Evolutionary conservation across 2,888 invertebrate species (phyloP).

Genomic region (Epinotia brunnichana): DNA sequence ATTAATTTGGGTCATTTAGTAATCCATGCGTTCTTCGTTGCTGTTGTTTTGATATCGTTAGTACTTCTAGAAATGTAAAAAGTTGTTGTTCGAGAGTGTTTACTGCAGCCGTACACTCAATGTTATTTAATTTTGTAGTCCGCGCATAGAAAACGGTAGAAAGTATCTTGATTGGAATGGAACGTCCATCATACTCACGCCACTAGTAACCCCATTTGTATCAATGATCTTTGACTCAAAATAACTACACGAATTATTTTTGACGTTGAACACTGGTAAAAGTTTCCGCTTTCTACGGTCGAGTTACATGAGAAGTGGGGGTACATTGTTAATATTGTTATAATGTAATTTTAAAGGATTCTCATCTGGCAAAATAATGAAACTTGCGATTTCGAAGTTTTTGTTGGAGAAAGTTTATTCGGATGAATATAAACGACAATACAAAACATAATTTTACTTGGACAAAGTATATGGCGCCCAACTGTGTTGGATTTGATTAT

Average conservation of each 20-base stretch:
- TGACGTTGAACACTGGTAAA: conserved; percentile 18
- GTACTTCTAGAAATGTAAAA: not conserved
- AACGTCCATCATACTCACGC: conserved; percentile 5
- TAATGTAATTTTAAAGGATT: conserved; percentile 11
- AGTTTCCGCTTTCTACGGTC: conserved; percentile 19
- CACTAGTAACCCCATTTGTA: not conserved
- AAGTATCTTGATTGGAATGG: conserved; percentile 21
- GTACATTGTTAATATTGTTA: not conserved
- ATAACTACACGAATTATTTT: conserved; percentile 12
- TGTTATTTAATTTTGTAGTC: conserved; percentile 20
- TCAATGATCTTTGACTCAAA: conserved; percentile 30
- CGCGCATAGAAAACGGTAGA: conserved; percentile 13
- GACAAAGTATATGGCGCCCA: not conserved
- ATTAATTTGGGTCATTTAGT: too few relatives aligned
- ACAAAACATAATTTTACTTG: conserved; percentile 11
- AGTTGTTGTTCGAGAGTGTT: not conserved
- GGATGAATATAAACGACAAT: not conserved
- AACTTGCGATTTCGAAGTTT: not conserved
- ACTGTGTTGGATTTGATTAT: too few relatives aligned
- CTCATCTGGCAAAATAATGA: conserved; percentile 6
- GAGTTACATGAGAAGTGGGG: not conserved
- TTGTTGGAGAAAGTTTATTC: conserved; percentile 18
- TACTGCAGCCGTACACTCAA: not conserved
- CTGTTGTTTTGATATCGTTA: too few relatives aligned
- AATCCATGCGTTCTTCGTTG: too few relatives aligned